These are phyloP conservation scores for Parazoanthus atlanticus DNA, from an alignment of 92 coral and sea anemone genomes.

Conservation along the genomic window DNA sequence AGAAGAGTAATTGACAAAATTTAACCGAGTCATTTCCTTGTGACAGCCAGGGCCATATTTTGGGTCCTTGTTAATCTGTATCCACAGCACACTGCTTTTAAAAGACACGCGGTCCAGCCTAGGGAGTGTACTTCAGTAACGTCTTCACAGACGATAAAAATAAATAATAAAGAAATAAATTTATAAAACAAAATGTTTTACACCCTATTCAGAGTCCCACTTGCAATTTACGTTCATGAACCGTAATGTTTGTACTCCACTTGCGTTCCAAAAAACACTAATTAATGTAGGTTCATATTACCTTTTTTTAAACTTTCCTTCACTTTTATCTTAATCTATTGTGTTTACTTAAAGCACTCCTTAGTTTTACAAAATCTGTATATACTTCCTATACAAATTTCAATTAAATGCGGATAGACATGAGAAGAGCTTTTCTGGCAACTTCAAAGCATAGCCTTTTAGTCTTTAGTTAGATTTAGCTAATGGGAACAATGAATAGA, in stretches of 20 bases:
- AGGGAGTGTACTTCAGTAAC: background rate
- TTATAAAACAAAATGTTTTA: too few species aligned
- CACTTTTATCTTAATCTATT: too few species aligned
- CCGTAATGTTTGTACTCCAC: background rate
- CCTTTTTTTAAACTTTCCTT: background rate
- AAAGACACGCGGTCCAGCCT: background rate
- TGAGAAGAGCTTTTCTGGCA: background rate
- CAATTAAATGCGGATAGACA: too few species aligned
- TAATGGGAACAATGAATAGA: background rate
- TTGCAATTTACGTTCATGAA: background rate
- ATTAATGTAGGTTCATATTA: background rate
- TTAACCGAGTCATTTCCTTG: background rate
- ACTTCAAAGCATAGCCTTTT: background rate
- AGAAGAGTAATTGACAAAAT: background rate
- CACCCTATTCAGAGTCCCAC: background rate
- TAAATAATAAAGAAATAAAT: too few species aligned
- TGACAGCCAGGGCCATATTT: too few species aligned
- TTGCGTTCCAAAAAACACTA: background rate
- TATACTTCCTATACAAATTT: too few species aligned
- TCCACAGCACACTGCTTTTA: background rate
- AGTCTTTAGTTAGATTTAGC: background rate
- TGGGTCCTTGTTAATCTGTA: too few species aligned
- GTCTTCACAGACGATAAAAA: background rate
- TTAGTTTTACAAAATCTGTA: too few species aligned
- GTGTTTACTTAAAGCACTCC: too few species aligned